Base-by-base conservation (phyloP, 2,888 invertebrate species). In the Merodon equestris region DNA sequence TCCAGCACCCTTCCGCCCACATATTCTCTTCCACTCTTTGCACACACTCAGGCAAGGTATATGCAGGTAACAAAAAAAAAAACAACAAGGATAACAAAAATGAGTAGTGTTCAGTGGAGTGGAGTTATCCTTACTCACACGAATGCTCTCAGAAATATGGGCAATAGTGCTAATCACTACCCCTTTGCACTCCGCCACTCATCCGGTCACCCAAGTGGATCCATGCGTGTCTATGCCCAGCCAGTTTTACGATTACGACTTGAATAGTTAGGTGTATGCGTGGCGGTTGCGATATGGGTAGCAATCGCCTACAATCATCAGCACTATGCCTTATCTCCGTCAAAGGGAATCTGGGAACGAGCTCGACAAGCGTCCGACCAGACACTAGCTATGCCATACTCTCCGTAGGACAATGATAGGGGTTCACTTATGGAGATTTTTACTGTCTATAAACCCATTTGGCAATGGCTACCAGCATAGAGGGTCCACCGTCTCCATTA, bases 261-360 rank as follows among this genome's bases (percentile, higher is more conserved):
- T 27, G 27, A 27, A n/a, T n/a, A n/a, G n/a, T 27, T 4, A 27
- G 2, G 27, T 27, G 7, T 27, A 27, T 27, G 2, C 27, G 7
- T 27, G 7, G 27, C 7, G 3, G 7, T 27, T 27, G 27, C 3
- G 27, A 27, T 27, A 7, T 14, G 14, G n/a, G 14, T 14, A 14
- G n/a, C 14, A 17, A 9, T 51, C 36, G 51, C 9, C 51, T 3
- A 15, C 36, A 51, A 51, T 51, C 51, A 51, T 36, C 15, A 14
- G 13, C 51, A 51, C 34, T 13, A 50, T 27, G n/a, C 14, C 45
- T 15, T 10, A 19, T 48, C 19, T 9, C 14, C 51, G n/a, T 51
- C 51, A 51, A 34, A 51, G 7, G 51, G 51, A 34, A 51, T 51
- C 34, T 51, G 14, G n/a, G 14, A 15, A 51, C 9, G 40, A 40